These are phyloP conservation scores for mouse (Mus musculus) DNA, from an alignment of 2,113 vertebrate species.

Conservation along the genomic window GRCm39 chr17:50374501-50375000, in stretches of 20 bases:
- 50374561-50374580: not conserved
- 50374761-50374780: too few species aligned
- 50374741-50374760: not conserved
- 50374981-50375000: not conserved
- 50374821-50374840: conserved; percentile 57
- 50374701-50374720: too few species aligned
- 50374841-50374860: not conserved
- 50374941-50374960: not conserved
- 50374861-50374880: not conserved
- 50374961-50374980: accelerated
- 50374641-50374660: too few species aligned
- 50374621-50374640: too few species aligned
- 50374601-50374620: not conserved
- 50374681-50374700: too few species aligned
- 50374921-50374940: not conserved
- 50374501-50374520: not conserved
- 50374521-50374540: conserved; percentile 19
- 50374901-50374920: not conserved
- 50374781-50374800: not conserved
- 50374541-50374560: not conserved
- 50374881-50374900: not conserved
- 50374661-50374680: too few species aligned
- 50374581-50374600: not conserved
- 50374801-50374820: not conserved
- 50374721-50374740: too few species aligned